Percentiles rank a stretch among this genome's conserved stretches.
Evolutionary conservation across 2,113 vertebrate genomes (phyloP).

Genomic region (Brienomyrus brachyistius): DNA sequence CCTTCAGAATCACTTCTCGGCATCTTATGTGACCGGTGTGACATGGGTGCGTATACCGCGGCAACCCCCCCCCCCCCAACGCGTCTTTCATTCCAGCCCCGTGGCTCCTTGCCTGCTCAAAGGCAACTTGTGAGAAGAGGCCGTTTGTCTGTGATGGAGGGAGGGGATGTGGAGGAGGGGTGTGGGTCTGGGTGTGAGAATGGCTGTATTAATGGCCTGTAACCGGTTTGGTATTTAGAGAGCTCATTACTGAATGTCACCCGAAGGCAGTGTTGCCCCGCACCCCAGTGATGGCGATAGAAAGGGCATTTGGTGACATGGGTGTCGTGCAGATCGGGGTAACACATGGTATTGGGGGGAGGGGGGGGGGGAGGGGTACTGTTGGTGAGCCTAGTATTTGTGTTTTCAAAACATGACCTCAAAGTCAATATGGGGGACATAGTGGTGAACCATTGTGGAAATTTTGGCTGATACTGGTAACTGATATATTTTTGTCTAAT

Average conservation of each 20-base stretch:
- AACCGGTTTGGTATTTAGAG: slow-evolving; percentile 15
- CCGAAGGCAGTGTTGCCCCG: not conserved
- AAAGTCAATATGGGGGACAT: not conserved
- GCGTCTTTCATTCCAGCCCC: not conserved
- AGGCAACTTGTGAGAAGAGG: not conserved
- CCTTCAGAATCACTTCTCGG: not conserved
- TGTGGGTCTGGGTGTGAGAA: not conserved
- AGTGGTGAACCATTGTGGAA: not conserved
- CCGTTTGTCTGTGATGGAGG: not conserved
- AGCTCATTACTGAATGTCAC: slow-evolving; percentile 1
- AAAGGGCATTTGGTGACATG: not conserved
- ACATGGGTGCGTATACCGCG: not conserved
- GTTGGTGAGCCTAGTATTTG: not conserved
- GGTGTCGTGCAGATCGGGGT: not conserved
- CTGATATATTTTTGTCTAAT: not conserved
- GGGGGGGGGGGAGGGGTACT: not conserved
- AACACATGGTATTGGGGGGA: not conserved
- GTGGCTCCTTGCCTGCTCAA: not conserved
- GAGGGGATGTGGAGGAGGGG: not conserved
- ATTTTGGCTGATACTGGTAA: not conserved
- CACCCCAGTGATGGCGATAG: not conserved
- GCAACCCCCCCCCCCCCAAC: too few relatives aligned
- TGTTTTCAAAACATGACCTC: not conserved
- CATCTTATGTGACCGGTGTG: not conserved
- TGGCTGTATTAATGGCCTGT: not conserved